These are phyloP conservation scores for Gobiocypris rarus DNA, from an alignment of 2,113 vertebrate species.

Conservation along the genomic window DNA sequence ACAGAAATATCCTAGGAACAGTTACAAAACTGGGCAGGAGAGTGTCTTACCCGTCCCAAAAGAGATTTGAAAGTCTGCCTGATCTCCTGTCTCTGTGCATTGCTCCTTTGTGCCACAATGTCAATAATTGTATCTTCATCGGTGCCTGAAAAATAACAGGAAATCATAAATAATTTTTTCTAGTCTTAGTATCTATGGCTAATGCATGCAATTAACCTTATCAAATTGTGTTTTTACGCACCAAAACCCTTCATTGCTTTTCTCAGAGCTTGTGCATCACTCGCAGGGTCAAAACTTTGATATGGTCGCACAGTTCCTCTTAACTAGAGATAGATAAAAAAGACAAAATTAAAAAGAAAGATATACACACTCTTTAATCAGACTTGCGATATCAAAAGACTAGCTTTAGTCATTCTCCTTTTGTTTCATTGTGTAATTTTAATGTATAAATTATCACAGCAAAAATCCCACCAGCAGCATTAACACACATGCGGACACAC, in stretches of 20 bases:
- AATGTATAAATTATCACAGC: background rate
- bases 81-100: constrained; percentile 91
- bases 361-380: background rate
- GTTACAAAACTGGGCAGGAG: background rate
- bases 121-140: constrained; percentile 91
- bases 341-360: background rate
- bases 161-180: background rate
- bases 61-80: constrained; percentile 90
- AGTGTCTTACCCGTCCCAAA: constrained; percentile 85
- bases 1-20: background rate
- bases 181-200: background rate
- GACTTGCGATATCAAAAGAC: too few species aligned
- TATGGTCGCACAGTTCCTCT: constrained; percentile 81
- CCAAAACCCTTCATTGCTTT: constrained; percentile 98
- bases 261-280: constrained; percentile 88
- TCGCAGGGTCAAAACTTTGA: constrained; percentile 78
- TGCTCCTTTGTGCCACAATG: constrained; percentile 86
- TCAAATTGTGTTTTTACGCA: constrained; percentile 60
- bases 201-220: background rate
- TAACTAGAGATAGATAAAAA: constrained; percentile 68
- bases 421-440: too few species aligned
- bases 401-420: too few species aligned
- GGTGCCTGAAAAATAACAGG: constrained; percentile 77
- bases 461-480: background rate
- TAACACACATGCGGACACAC: constrained; percentile 11